Evolutionary conservation across 2,888 invertebrate species (phyloP).

Genomic region (Fragum fragum): DNA sequence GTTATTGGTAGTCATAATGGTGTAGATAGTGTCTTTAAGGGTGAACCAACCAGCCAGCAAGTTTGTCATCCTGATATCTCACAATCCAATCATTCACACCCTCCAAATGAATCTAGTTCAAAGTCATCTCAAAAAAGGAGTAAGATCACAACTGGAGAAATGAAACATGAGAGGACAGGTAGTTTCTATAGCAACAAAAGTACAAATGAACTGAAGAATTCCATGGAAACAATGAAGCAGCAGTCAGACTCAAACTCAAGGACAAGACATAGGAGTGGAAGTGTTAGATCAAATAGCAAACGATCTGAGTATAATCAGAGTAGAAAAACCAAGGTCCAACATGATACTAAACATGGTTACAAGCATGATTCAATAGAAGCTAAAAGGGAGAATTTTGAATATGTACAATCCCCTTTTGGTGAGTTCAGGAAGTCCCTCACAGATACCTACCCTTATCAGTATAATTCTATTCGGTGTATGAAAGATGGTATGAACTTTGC

Average conservation of each 20-base stretch:
- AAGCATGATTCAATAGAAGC: background rate
- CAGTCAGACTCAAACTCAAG: slow-evolving; percentile 3
- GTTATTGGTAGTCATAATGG: slow-evolving; percentile 19
- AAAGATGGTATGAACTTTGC: slow-evolving; percentile 63
- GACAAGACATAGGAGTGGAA: slow-evolving; percentile 3
- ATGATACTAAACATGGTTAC: background rate
- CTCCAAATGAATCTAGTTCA: slow-evolving; percentile 38
- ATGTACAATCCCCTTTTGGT: slow-evolving; percentile 6
- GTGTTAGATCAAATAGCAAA: background rate
- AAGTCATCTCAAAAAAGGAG: slow-evolving; percentile 12
- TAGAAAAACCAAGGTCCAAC: background rate
- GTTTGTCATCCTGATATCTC: background rate
- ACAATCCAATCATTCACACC: slow-evolving; percentile 52
- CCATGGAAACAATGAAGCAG: background rate
- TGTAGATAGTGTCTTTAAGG: background rate
- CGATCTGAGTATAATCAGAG: background rate
- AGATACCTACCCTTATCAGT: background rate
- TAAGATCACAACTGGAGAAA: slow-evolving; percentile 6
- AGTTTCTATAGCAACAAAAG: slow-evolving; percentile 32
- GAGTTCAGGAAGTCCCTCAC: slow-evolving; percentile 16
- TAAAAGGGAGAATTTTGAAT: background rate
- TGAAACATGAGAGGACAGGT: background rate
- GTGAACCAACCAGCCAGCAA: background rate
- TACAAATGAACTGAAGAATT: background rate
- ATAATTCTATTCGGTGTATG: slow-evolving; percentile 47